phyloP scores from a whole-genome alignment of 2,113 vertebrate species.

The Phylloscopus whistleri region DNA sequence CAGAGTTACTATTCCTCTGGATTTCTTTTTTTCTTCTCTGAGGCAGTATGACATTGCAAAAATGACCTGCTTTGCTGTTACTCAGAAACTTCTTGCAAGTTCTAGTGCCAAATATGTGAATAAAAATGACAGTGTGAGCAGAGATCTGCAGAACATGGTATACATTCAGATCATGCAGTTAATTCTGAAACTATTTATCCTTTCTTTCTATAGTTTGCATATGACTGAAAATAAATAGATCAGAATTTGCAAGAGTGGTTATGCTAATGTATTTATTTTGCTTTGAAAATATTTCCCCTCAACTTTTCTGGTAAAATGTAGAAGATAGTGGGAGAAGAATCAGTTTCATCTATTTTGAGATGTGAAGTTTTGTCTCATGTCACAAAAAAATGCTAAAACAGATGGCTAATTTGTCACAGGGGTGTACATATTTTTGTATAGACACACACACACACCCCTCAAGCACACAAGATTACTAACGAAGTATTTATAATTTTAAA shows the following conservation, averaged over 20 bases:
- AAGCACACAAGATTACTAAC: background rate
- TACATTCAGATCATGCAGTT: background rate
- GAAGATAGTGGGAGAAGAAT: background rate
- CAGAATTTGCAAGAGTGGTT: background rate
- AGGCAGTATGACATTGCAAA: background rate
- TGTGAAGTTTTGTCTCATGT: constrained; percentile 7
- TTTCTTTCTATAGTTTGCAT: background rate
- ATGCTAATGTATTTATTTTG: background rate
- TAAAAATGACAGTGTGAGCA: background rate
- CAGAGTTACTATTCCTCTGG: background rate
- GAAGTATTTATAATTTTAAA: constrained; percentile 21
- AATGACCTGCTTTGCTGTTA: background rate
- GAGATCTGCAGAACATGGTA: background rate
- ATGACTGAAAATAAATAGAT: background rate
- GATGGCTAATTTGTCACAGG: constrained; percentile 21
- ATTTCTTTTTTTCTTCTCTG: background rate
- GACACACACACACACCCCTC: background rate
- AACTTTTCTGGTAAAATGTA: background rate
- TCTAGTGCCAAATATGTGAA: background rate
- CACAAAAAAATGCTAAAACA: constrained; percentile 27
- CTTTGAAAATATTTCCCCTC: background rate
- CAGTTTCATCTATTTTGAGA: constrained; percentile 10
- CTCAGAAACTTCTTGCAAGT: background rate
- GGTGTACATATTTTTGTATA: background rate
- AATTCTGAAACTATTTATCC: background rate